Conservation (phyloP, 2,113 vertebrate genomes). For the Pollachius pollachius region DNA sequence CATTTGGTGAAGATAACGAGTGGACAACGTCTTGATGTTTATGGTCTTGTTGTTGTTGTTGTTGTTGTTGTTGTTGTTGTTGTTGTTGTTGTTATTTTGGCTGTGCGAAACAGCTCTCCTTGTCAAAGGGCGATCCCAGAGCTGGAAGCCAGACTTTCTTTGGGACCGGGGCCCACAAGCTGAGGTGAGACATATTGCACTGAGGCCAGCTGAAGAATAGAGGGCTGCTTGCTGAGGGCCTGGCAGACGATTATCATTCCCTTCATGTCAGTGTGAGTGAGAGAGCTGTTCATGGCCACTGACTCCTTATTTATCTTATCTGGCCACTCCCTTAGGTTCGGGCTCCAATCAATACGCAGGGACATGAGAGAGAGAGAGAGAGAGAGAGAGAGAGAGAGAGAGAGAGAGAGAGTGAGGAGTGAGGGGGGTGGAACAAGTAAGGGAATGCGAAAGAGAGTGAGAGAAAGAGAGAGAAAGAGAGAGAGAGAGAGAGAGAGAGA, state of each 20-base stretch:
- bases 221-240: conserved; percentile 21
- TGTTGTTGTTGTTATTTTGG: no score
- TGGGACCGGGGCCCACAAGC: neutral
- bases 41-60: no score
- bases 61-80: no score
- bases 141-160: no score
- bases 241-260: conserved; percentile 51
- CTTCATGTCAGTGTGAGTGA: conserved; percentile 54
- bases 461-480: conserved; percentile 37
- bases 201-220: conserved; percentile 23
- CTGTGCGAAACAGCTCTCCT: no score
- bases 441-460: neutral
- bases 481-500: conserved; percentile 37
- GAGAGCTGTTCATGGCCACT: conserved; percentile 59
- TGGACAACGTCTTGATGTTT: no score
- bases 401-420: neutral
- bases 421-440: no score
- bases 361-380: conserved; percentile 36
- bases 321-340: conserved; percentile 45
- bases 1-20: no score
- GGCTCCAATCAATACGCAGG: conserved; percentile 65
- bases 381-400: neutral
- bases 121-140: no score
- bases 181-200: conserved; percentile 18
- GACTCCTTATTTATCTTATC: conserved; percentile 69